phyloP scores from a whole-genome alignment of 1,140 invertebrate species.

The Dufourea novaeangliae region DNA sequence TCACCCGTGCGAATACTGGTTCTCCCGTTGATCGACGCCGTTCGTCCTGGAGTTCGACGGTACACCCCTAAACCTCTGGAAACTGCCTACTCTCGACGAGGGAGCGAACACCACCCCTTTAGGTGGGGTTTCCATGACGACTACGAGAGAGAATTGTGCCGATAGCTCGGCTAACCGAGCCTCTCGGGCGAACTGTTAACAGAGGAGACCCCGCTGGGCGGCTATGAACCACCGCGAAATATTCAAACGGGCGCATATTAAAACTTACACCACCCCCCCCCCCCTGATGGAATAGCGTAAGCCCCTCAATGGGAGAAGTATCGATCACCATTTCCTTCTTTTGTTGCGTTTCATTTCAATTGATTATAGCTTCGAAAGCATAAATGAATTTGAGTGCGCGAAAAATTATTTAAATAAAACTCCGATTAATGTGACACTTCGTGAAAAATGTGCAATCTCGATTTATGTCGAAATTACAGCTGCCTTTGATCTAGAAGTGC shows the following conservation, averaged over 20 bases:
- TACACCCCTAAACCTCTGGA: slow-evolving; percentile 47
- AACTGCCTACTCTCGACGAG: slow-evolving; percentile 59
- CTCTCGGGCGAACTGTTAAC: slow-evolving; percentile 31
- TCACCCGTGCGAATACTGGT: slow-evolving; percentile 39
- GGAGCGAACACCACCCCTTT: slow-evolving; percentile 52
- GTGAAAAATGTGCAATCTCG: too few relatives aligned
- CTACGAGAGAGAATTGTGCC: slow-evolving; percentile 56
- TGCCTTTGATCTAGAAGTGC: too few relatives aligned
- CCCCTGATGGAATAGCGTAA: neutral
- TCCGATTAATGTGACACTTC: too few relatives aligned
- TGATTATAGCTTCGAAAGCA: too few relatives aligned
- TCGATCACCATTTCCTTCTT: neutral
- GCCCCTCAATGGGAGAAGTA: neutral
- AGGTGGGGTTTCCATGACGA: slow-evolving; percentile 71
- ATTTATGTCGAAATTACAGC: too few relatives aligned
- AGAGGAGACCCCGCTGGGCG: neutral
- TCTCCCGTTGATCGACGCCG: slow-evolving; percentile 34
- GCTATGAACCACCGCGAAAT: neutral
- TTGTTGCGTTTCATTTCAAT: too few relatives aligned
- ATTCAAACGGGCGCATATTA: slow-evolving; percentile 12
- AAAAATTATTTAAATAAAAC: too few relatives aligned
- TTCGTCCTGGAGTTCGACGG: slow-evolving; percentile 23
- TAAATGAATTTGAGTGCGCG: too few relatives aligned
- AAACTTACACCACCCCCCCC: neutral
- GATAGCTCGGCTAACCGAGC: slow-evolving; percentile 35